Evolutionary conservation across 2,797 vertebrate species (phyloP).

Genomic region (Propithecus perrieri): DNA sequence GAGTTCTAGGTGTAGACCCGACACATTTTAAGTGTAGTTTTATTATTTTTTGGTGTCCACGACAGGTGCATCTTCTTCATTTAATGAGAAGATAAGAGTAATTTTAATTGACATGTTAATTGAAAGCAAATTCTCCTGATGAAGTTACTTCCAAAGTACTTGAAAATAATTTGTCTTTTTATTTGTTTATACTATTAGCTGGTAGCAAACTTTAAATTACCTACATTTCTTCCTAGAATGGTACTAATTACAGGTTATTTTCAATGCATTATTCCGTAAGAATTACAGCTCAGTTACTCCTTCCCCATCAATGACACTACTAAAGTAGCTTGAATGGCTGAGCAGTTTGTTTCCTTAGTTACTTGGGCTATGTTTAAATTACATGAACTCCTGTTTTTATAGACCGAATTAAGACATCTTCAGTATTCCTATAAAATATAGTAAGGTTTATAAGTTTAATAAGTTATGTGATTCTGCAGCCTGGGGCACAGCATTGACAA

Average conservation of each 20-base stretch:
- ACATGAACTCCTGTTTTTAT: constrained; percentile 25
- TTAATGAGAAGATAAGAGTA: constrained; percentile 61
- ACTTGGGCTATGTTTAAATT: constrained; percentile 46
- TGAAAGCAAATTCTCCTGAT: constrained; percentile 56
- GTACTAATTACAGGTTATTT: constrained; percentile 47
- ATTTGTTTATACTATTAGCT: constrained; percentile 61
- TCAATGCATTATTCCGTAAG: constrained; percentile 39
- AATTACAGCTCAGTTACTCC: constrained; percentile 5
- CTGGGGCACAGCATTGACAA: neutral
- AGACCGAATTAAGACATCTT: constrained; percentile 47
- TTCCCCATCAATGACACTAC: neutral
- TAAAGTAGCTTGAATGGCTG: constrained; percentile 3
- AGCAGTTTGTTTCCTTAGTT: constrained; percentile 49
- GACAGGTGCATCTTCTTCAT: constrained; percentile 39
- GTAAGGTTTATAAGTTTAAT: constrained; percentile 32
- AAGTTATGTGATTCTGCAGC: neutral
- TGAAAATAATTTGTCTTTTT: constrained; percentile 65
- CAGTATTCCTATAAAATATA: constrained; percentile 40
- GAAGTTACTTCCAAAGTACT: constrained; percentile 60
- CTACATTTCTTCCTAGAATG: constrained; percentile 29
- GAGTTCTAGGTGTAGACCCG: neutral
- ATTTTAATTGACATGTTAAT: constrained; percentile 64
- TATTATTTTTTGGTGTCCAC: constrained; percentile 37
- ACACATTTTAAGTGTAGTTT: neutral
- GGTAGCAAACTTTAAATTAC: constrained; percentile 59